phyloP scores from a whole-genome alignment of 2,797 vertebrate genomes.

The Acipenser transmontanus region DNA sequence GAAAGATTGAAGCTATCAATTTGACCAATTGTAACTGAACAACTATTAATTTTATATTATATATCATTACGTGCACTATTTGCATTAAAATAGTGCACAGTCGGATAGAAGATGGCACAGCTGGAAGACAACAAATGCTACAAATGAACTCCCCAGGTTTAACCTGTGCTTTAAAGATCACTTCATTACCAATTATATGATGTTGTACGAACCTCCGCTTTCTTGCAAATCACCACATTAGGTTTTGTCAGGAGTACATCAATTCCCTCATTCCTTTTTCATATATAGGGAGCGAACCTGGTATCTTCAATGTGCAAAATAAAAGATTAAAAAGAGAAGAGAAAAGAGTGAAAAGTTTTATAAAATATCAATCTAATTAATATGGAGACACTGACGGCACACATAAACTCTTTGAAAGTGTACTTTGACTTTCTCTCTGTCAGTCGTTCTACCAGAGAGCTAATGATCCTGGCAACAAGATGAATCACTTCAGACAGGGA shows the following conservation, averaged over 20 bases:
- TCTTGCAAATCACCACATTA: background rate
- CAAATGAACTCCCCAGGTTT: background rate
- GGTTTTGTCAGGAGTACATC: background rate
- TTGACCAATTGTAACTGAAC: no score
- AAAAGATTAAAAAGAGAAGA: conserved; percentile 25
- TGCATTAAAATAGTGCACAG: no score
- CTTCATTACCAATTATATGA: background rate
- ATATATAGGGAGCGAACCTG: no score
- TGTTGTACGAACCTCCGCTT: background rate
- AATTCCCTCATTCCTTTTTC: background rate
- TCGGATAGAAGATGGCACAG: background rate
- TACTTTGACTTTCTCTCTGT: conserved; percentile 70
- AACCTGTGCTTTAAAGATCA: background rate
- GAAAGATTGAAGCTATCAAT: no score
- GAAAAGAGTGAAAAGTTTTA: conserved; percentile 42
- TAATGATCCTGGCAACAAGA: conserved; percentile 89
- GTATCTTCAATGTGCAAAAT: no score
- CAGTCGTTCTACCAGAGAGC: conserved; percentile 84
- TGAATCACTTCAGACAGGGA: conserved; percentile 89
- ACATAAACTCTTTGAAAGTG: conserved; percentile 56
- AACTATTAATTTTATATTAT: no score
- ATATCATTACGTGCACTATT: no score
- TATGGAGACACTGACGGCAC: conserved; percentile 69
- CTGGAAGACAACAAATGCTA: background rate
- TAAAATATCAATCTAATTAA: conserved; percentile 62